A percentile compares a stretch with the other conserved stretches of the same genome.
Conservation (phyloP, 1,140 invertebrate species). For the Diabrotica virgifera region DNA sequence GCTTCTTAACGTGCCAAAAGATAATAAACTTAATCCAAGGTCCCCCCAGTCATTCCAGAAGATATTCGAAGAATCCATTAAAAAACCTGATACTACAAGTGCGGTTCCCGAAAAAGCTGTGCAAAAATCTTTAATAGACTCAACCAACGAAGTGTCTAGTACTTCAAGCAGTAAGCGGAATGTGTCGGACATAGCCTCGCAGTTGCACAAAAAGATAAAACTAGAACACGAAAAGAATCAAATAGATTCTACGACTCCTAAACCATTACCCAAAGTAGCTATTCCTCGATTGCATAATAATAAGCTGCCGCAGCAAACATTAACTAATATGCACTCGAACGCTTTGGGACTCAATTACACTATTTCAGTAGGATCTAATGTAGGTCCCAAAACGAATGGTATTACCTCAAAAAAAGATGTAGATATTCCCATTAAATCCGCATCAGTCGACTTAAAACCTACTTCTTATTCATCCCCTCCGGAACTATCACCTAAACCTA, state of each 20-base stretch:
- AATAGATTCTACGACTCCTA: constrained; percentile 3
- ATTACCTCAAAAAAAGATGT: constrained; percentile 23
- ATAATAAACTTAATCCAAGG: constrained; percentile 25
- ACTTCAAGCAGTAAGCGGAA: constrained; percentile 31
- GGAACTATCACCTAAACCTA: neutral
- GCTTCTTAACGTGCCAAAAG: constrained; percentile 15
- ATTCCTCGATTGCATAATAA: constrained; percentile 32
- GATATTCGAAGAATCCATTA: constrained; percentile 46
- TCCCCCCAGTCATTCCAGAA: constrained; percentile 43
- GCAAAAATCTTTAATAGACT: constrained; percentile 20
- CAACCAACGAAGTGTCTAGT: constrained; percentile 6
- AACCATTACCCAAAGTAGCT: constrained; percentile 26
- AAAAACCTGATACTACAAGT: constrained; percentile 29
- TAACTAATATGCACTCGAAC: constrained; percentile 41
- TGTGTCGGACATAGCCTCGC: constrained; percentile 42
- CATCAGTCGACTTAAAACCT: constrained; percentile 11
- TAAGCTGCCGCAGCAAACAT: constrained; percentile 31
- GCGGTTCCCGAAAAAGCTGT: constrained; percentile 7
- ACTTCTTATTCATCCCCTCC: neutral
- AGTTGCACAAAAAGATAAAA: constrained; percentile 42
- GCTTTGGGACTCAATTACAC: constrained; percentile 46
- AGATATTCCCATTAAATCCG: constrained; percentile 5
- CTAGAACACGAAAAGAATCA: constrained; percentile 32
- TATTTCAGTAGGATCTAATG: constrained; percentile 39
- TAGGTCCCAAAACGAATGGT: constrained; percentile 23